Conservation (phyloP, 2,888 invertebrate species). For the Odontocerum albicorne region DNA sequence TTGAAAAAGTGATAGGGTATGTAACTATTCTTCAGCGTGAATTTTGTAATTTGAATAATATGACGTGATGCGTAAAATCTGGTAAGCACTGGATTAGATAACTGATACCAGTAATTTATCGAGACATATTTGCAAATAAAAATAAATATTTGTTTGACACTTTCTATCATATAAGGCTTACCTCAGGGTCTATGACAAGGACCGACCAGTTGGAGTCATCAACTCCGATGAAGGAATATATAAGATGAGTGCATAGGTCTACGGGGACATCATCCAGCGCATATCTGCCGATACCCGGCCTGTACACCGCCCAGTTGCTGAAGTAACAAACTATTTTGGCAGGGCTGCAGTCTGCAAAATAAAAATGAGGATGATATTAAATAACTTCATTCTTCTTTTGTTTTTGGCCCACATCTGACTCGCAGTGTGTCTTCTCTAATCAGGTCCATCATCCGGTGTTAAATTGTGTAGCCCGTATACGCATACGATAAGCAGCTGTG, state of each 20-base stretch:
- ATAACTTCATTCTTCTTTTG: background rate
- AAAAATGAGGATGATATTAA: no score
- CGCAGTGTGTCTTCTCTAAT: no score
- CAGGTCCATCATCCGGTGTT: no score
- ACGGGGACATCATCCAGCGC: constrained; percentile 83
- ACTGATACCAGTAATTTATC: background rate
- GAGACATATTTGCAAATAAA: constrained; percentile 1
- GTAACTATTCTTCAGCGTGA: background rate
- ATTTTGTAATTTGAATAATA: background rate
- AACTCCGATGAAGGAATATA: constrained; percentile 88
- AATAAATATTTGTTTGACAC: constrained; percentile 14
- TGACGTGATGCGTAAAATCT: background rate
- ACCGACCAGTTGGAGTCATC: constrained; percentile 76
- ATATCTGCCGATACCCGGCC: constrained; percentile 80
- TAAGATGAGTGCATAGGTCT: constrained; percentile 80
- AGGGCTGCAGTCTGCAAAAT: constrained; percentile 39
- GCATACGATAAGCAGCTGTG: no score
- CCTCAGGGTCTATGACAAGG: constrained; percentile 79
- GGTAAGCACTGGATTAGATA: background rate
- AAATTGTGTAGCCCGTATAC: no score
- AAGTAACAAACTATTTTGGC: constrained; percentile 64
- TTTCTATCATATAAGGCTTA: constrained; percentile 41
- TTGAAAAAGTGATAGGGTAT: background rate
- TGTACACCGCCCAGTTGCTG: constrained; percentile 84
- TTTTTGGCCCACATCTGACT: no score